Evolutionary conservation across 1,140 invertebrate species (phyloP).

Genomic region (Brachionus asplanchnoidis): DNA sequence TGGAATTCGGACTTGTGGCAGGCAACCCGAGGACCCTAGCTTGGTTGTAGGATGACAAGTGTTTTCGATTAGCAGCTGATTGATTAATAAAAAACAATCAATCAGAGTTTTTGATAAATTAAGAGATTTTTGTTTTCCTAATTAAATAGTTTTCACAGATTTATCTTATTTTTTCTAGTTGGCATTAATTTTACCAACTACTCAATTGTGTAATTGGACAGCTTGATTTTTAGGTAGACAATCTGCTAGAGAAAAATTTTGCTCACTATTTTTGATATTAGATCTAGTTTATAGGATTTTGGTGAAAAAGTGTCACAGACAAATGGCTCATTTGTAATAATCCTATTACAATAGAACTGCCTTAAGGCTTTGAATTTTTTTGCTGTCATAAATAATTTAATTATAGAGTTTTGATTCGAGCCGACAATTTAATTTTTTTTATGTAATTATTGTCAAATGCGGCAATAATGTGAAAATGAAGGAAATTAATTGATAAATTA

Average conservation of each 20-base stretch:
- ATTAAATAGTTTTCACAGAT: neutral
- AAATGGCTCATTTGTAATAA: neutral
- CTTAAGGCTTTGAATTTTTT: neutral
- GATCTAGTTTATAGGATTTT: no score
- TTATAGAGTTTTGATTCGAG: neutral
- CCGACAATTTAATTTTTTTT: neutral
- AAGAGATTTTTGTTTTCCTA: neutral
- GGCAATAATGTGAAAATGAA: neutral
- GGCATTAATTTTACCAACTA: neutral
- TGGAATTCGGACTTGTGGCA: neutral
- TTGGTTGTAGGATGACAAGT: neutral
- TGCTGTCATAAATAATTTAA: neutral
- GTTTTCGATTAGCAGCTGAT: neutral
- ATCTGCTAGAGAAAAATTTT: neutral
- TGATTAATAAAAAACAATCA: constrained; percentile 22
- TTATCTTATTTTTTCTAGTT: neutral
- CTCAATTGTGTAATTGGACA: neutral
- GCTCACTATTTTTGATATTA: neutral
- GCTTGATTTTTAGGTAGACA: neutral
- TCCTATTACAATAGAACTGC: neutral
- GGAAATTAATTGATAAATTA: no score
- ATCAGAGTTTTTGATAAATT: neutral
- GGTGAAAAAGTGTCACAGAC: neutral
- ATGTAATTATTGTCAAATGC: neutral
- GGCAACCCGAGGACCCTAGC: neutral